phyloP scores from a whole-genome alignment of 1,140 invertebrate species.

The Melanaphis sacchari region DNA sequence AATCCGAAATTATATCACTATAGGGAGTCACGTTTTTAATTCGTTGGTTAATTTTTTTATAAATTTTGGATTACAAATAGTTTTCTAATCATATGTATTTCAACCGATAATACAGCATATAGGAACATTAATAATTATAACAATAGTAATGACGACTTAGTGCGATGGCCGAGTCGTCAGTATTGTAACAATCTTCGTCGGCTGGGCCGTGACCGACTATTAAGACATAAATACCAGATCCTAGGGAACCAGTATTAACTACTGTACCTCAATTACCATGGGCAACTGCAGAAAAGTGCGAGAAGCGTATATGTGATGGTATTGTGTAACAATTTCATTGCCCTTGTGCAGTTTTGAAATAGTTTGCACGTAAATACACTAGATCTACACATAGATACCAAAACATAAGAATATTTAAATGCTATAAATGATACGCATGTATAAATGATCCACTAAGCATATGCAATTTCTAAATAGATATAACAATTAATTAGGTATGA shows the following conservation, averaged over 20 bases:
- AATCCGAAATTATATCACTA: neutral
- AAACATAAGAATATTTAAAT: neutral
- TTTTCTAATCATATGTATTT: neutral
- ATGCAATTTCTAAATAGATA: neutral
- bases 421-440: no score
- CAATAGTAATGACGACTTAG: neutral
- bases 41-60: neutral
- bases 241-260: neutral
- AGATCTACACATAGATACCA: neutral
- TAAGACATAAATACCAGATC: neutral
- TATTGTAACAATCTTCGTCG: neutral
- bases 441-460: neutral
- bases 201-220: constrained; percentile 18
- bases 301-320: neutral
- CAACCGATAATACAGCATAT: neutral
- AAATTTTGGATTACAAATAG: neutral
- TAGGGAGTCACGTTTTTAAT: neutral
- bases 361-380: neutral
- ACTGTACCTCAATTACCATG: neutral
- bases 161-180: neutral
- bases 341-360: constrained; percentile 20
- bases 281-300: neutral
- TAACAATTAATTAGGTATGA: neutral
- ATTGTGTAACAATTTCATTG: neutral
- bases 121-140: neutral